phyloP scores from a whole-genome alignment of 64 coral and sea anemone genomes.

The Hydrozoanthus tunicans region DNA sequence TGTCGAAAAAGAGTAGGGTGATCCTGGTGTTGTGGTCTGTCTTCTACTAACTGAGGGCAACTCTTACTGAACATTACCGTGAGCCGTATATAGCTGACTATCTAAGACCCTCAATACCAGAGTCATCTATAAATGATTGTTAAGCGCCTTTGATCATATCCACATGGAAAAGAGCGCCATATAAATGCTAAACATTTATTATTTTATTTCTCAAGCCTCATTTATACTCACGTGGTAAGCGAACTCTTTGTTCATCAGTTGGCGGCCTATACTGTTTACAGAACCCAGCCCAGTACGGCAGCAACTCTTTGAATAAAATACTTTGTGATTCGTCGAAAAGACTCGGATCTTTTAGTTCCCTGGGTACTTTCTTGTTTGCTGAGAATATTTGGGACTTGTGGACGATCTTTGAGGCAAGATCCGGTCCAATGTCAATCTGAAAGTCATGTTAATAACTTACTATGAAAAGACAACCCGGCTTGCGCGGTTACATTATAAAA shows the following conservation, averaged over 20 bases:
- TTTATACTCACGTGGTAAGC: slow-evolving; percentile 86
- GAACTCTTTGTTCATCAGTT: slow-evolving; percentile 53
- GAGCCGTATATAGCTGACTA: no score
- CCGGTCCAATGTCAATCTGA: slow-evolving; percentile 95
- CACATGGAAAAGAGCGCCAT: not conserved
- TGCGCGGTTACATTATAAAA: no score
- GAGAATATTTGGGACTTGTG: slow-evolving; percentile 86
- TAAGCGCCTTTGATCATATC: no score
- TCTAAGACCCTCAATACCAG: no score
- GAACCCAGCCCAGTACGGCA: slow-evolving; percentile 97
- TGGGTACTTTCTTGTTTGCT: slow-evolving; percentile 64
- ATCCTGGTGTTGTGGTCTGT: no score
- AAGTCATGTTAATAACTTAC: not conserved
- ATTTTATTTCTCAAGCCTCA: not conserved
- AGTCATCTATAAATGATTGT: no score
- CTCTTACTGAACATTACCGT: no score
- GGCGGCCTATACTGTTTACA: slow-evolving; percentile 80
- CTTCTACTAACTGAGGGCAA: no score
- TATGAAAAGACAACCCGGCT: no score
- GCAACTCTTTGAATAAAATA: slow-evolving; percentile 89
- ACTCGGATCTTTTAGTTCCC: slow-evolving; percentile 80
- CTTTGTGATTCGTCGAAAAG: slow-evolving; percentile 93
- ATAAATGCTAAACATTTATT: not conserved
- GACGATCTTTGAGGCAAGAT: slow-evolving; percentile 86
- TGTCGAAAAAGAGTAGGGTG: no score